A percentile compares a stretch with the other conserved stretches of the same genome.
These are phyloP conservation scores for Panulirus ornatus DNA, from an alignment of 1,140 invertebrate species.

Conservation along the genomic window DNA sequence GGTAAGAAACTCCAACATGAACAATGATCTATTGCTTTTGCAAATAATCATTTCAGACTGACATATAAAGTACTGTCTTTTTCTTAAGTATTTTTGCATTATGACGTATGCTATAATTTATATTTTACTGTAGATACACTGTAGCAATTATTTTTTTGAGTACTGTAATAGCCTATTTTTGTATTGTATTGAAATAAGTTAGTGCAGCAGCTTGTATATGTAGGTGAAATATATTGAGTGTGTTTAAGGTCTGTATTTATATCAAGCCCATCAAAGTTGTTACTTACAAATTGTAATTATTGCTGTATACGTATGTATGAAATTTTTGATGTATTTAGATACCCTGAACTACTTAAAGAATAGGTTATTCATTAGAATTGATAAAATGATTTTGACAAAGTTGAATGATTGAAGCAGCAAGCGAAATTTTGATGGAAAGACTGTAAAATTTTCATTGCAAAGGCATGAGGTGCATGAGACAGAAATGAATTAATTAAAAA, in stretches of 20 bases:
- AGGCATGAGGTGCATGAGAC: no score
- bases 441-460: no score
- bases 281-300: no score
- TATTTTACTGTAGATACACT: background rate
- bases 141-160: slow-evolving; percentile 1
- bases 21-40: background rate
- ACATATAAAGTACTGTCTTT: background rate
- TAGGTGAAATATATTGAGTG: slow-evolving; percentile 47
- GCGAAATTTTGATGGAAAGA: no score
- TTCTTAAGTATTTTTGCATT: background rate
- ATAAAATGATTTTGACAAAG: no score
- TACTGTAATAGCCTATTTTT: slow-evolving; percentile 59
- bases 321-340: no score
- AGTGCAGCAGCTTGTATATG: slow-evolving; percentile 33
- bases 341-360: no score
- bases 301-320: no score
- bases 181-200: slow-evolving; percentile 54
- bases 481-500: no score
- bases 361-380: no score
- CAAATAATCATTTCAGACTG: background rate
- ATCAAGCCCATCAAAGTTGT: slow-evolving; percentile 7
- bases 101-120: background rate
- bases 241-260: slow-evolving; percentile 18
- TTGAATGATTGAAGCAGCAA: no score
- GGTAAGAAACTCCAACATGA: background rate